Conservation (phyloP, 2,888 invertebrate species). For the Acanthosepion esculentum region DNA sequence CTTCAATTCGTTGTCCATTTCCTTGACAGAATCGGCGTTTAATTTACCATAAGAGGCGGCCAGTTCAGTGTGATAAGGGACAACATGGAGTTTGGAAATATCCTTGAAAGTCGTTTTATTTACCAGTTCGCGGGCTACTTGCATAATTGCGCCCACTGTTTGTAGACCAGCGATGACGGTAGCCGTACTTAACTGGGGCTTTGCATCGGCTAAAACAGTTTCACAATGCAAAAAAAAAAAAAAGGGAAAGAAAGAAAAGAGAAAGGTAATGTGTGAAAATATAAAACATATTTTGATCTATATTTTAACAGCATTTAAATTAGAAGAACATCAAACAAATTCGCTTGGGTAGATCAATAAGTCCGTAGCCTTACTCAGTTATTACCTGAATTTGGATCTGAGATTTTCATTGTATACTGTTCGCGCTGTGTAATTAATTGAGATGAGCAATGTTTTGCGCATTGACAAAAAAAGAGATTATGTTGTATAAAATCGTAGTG, state of each 20-base stretch:
- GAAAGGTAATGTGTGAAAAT: not conserved
- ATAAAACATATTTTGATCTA: too few relatives aligned
- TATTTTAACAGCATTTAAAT: too few relatives aligned
- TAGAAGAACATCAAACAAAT: too few relatives aligned
- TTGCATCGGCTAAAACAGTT: not conserved
- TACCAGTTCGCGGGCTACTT: not conserved
- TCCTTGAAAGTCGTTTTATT: not conserved
- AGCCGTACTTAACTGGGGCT: not conserved
- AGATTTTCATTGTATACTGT: too few relatives aligned
- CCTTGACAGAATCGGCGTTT: not conserved
- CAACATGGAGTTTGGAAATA: not conserved
- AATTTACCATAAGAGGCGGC: constrained; percentile 15
- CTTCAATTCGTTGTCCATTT: constrained; percentile 36
- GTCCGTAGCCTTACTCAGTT: too few relatives aligned
- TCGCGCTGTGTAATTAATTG: too few relatives aligned
- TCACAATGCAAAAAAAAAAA: not conserved
- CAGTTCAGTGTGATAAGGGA: constrained; percentile 36
- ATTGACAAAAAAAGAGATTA: too few relatives aligned
- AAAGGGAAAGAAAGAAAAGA: too few relatives aligned
- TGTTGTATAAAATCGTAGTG: too few relatives aligned
- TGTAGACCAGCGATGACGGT: not conserved
- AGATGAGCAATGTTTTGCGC: too few relatives aligned
- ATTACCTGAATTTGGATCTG: too few relatives aligned
- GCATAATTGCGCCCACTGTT: not conserved
- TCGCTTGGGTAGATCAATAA: too few relatives aligned